phyloP scores from a whole-genome alignment of 2,113 vertebrate genomes.

The Sander lucioperca region DNA sequence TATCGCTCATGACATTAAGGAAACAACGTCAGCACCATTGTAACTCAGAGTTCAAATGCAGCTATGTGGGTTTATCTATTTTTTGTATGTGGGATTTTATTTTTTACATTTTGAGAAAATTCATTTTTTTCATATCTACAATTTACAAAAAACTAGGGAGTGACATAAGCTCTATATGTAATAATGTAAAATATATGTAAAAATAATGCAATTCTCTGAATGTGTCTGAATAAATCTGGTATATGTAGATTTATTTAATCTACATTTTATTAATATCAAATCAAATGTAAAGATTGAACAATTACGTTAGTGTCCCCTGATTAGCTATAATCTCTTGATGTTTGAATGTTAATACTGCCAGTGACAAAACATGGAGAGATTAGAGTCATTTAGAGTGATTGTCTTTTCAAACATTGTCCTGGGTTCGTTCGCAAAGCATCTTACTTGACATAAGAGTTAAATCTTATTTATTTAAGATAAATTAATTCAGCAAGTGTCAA shows the following conservation, averaged over 20 bases:
- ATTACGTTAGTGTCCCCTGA: background rate
- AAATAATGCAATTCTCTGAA: background rate
- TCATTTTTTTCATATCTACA: no score
- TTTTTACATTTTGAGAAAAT: background rate
- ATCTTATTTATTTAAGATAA: constrained; percentile 15
- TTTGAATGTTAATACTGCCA: background rate
- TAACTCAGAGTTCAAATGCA: background rate
- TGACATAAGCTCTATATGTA: background rate
- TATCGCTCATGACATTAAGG: background rate
- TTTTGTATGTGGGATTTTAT: no score
- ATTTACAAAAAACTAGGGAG: background rate
- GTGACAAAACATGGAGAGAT: background rate
- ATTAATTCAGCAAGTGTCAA: constrained; percentile 35
- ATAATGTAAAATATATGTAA: no score
- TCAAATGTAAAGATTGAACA: background rate
- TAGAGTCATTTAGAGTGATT: background rate
- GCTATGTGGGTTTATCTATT: background rate
- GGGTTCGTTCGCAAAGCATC: background rate
- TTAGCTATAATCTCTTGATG: background rate
- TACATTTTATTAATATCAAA: background rate
- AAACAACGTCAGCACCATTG: constrained; percentile 6
- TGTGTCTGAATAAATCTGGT: background rate
- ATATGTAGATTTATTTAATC: background rate
- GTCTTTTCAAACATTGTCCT: background rate
- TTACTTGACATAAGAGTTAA: background rate